Base-by-base conservation (phyloP, 2,113 vertebrate species). In the Paracanthobrama guichenoti region DNA sequence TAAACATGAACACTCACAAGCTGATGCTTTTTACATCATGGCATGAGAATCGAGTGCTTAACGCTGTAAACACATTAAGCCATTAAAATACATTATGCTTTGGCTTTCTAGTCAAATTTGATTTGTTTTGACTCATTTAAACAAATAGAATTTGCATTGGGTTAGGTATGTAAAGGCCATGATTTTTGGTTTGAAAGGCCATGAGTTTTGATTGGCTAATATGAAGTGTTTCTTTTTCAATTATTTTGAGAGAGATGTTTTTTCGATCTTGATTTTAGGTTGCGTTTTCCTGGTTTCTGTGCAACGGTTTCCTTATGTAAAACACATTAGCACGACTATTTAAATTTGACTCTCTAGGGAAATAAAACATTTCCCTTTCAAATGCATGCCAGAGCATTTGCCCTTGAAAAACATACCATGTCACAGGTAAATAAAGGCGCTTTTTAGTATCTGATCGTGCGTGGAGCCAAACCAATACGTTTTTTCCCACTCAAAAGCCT, bases 21-120 rank as follows among this genome's bases (percentile, higher is more conserved):
- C 59, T 57, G 69, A 74, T 72, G 55, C 67, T 83, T 71, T 79
- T 79, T 78, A 85, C 66, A n/a, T 44, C 53, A 59, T 16, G 22
- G 18, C 46, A 71, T 48, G 44, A 79, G 11, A 79, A 46, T 26
- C 2, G 66, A 44, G 50, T 44, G 31, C 42, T 72, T 79, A n/a
- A 79, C 16, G 12, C 46, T 60, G 55, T 35, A 71, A 71, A 74
- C 55, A 59, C 59, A 84, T 57, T 59, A 50, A 62, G 55, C 8
- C 39, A 72, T 62, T 83, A 46, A 62, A 76, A 78, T 28, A 11
- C 60, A 28, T 80, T 11, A 50, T 16, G 57, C 35, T 42, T 60
- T 72, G 42, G 42, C 69, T 53, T 46, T 75, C 46, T 20, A 64
- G 60, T 80, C 78, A 80, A 28, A 46, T 80, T 66, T 48, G 35